phyloP scores from a whole-genome alignment of 1,140 invertebrate genomes.

The Drosophila athabasca region DNA sequence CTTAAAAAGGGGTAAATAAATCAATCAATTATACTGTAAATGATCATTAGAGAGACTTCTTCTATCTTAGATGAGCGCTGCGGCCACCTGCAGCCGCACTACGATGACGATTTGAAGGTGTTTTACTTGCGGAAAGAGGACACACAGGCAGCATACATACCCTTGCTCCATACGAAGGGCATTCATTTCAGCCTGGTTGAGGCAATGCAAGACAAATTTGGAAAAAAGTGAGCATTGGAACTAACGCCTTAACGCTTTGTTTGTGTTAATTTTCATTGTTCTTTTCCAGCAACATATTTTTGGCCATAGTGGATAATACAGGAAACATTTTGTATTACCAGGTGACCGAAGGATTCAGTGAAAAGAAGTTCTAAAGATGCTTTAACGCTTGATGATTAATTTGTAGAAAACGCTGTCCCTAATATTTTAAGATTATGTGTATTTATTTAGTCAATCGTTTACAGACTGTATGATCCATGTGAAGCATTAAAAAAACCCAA shows the following conservation, averaged over 20 bases:
- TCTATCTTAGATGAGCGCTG: constrained; percentile 29
- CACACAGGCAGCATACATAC: constrained; percentile 33
- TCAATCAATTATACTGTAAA: neutral
- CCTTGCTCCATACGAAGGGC: constrained; percentile 37
- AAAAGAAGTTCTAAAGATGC: constrained; percentile 13
- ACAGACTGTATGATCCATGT: too few relatives aligned
- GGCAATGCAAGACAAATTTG: constrained; percentile 40
- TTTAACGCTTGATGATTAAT: neutral
- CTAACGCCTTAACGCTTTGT: neutral
- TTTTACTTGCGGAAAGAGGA: constrained; percentile 45
- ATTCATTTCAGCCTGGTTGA: constrained; percentile 48
- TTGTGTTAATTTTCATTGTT: neutral
- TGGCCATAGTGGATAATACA: constrained; percentile 65
- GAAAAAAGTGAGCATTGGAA: constrained; percentile 13
- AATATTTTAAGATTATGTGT: neutral
- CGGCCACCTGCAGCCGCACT: constrained; percentile 17
- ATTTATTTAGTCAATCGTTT: too few relatives aligned
- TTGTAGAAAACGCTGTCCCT: neutral
- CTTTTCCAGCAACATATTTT: constrained; percentile 9
- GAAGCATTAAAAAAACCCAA: neutral
- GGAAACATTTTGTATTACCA: constrained; percentile 68
- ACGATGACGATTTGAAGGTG: constrained; percentile 37
- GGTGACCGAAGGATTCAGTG: constrained; percentile 35
- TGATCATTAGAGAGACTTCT: neutral
- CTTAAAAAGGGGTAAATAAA: constrained; percentile 46